Evolutionary conservation across 2,888 invertebrate species (phyloP).

Genomic region (Apamea anceps): DNA sequence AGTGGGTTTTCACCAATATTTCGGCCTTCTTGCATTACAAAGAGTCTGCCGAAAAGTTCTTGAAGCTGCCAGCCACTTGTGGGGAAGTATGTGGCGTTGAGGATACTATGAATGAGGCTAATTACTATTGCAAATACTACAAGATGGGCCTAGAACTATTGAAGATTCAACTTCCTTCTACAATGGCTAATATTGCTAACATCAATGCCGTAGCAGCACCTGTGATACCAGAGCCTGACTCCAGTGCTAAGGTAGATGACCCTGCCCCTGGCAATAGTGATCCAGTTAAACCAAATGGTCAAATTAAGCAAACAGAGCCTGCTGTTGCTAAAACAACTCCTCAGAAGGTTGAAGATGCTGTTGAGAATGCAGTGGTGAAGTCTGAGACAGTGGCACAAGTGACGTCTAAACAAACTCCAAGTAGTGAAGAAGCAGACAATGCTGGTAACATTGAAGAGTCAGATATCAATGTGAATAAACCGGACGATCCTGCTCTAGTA

Average conservation of each 20-base stretch:
- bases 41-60: conserved; percentile 68
- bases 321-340: conserved; percentile 46
- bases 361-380: conserved; percentile 30
- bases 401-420: conserved; percentile 46
- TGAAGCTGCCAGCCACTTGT: conserved; percentile 73
- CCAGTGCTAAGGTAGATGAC: conserved; percentile 39
- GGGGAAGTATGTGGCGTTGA: conserved; percentile 78
- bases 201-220: conserved; percentile 41
- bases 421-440: conserved; percentile 25
- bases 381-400: conserved; percentile 22
- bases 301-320: conserved; percentile 48
- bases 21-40: conserved; percentile 70
- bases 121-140: conserved; percentile 84
- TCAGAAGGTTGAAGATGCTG: conserved; percentile 13
- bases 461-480: conserved; percentile 37
- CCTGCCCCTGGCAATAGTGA: conserved; percentile 32
- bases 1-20: conserved; percentile 78
- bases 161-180: conserved; percentile 49
- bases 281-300: conserved; percentile 27
- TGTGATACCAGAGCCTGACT: conserved; percentile 33
- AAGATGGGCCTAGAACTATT: conserved; percentile 78
- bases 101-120: conserved; percentile 75
- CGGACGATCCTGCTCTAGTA: conserved; percentile 32
- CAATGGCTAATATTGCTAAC: conserved; percentile 47
- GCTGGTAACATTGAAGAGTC: conserved; percentile 30